phyloP scores from a whole-genome alignment of 2,888 invertebrate genomes.

The Xanthorhoe spadicearia region DNA sequence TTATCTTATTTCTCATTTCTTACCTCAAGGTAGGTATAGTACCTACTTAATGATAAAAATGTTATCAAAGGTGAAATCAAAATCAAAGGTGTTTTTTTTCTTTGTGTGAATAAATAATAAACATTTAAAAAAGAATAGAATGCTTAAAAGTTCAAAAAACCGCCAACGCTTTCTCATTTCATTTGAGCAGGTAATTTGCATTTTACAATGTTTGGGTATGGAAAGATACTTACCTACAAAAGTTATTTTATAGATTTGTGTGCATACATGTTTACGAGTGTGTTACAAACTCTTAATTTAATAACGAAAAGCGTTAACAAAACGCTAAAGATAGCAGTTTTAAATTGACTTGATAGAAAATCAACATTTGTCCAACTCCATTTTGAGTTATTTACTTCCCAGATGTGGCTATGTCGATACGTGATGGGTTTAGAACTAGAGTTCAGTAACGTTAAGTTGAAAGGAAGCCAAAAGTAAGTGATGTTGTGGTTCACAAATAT shows the following conservation, averaged over 20 bases:
- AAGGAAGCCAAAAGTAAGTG: neutral
- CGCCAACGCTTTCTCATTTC: neutral
- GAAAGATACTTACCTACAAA: neutral
- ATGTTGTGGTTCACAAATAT: neutral
- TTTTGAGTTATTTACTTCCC: conserved; percentile 62
- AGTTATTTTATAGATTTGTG: neutral
- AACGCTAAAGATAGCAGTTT: conserved; percentile 78
- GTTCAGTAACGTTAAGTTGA: conserved; percentile 43
- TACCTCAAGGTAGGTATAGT: no score
- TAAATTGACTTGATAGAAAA: conserved; percentile 69
- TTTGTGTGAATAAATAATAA: no score
- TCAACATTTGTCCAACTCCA: conserved; percentile 67
- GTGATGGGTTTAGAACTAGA: conserved; percentile 45
- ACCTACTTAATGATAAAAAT: no score
- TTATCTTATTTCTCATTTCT: no score
- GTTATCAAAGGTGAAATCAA: no score
- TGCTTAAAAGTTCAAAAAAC: no score
- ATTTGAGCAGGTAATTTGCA: neutral
- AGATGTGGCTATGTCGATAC: conserved; percentile 52
- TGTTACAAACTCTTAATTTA: conserved; percentile 60
- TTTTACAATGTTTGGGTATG: neutral
- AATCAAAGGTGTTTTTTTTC: no score
- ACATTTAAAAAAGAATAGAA: no score
- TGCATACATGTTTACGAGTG: conserved; percentile 31
- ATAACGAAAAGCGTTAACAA: conserved; percentile 73